phyloP scores from a whole-genome alignment of 2,113 vertebrate species.

The Marmota monax region DNA sequence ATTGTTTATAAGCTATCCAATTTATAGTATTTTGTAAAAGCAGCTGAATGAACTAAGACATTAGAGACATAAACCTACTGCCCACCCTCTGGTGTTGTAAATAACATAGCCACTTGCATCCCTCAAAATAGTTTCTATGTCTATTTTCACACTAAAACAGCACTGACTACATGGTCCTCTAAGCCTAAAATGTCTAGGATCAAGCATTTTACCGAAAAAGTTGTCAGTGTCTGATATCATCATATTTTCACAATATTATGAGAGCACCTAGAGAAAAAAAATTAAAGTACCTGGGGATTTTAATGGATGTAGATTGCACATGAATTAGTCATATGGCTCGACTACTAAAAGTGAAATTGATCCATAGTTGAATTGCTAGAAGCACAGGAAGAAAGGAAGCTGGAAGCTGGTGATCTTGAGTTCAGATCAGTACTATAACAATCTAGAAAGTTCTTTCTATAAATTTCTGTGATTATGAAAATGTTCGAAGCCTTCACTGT shows the following conservation, averaged over 20 bases:
- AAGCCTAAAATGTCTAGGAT: not conserved
- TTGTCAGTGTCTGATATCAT: not conserved
- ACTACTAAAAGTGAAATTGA: not conserved
- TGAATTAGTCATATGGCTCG: not conserved
- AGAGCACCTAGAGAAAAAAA: constrained; percentile 23
- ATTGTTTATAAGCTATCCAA: not conserved
- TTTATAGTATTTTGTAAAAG: not conserved
- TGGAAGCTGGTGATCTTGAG: not conserved
- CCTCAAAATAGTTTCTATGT: not conserved
- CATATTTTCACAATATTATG: constrained; percentile 7
- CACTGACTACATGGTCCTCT: rapidly evolving
- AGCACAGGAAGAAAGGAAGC: not conserved
- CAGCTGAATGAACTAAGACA: not conserved
- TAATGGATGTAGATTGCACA: not conserved
- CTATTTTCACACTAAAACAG: not conserved
- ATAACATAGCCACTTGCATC: not conserved
- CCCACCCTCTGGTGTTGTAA: not conserved
- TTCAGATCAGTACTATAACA: not conserved
- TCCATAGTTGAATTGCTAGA: not conserved
- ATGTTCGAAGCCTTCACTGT: not conserved
- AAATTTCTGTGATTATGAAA: not conserved
- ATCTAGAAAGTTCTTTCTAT: not conserved
- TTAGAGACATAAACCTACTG: not conserved
- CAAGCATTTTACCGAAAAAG: not conserved
- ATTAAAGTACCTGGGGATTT: not conserved